A percentile compares a stretch with the other conserved stretches of the same genome.
Evolutionary conservation across 2,113 vertebrate species (phyloP).

Genomic region (Regulus satrapa): DNA sequence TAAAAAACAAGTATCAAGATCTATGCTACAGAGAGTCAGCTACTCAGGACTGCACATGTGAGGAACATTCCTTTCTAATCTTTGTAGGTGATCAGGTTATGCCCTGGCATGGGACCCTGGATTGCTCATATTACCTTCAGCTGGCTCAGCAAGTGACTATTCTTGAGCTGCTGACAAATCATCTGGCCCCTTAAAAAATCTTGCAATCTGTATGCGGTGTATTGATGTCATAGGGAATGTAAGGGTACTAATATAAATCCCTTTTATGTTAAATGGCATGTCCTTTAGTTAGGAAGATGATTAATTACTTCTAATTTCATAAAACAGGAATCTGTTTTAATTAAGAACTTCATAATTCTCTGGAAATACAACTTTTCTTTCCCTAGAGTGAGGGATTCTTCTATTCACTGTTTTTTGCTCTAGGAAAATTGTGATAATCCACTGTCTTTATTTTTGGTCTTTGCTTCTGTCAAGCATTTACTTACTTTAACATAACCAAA

Average conservation of each 20-base stretch:
- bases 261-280: not conserved
- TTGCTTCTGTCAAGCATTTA: not conserved
- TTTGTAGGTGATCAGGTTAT: constrained; percentile 39
- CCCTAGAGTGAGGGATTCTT: not conserved
- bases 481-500: not conserved
- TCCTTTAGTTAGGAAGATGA: not conserved
- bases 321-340: not conserved
- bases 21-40: not conserved
- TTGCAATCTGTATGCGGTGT: not conserved
- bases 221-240: not conserved
- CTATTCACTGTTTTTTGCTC: not conserved
- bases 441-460: not conserved
- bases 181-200: not conserved
- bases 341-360: not conserved
- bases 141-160: constrained; percentile 24
- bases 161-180: not conserved
- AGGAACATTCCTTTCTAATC: constrained; percentile 47
- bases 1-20: not conserved
- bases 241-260: not conserved
- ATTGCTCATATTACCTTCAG: not conserved
- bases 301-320: not conserved
- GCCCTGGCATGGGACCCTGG: not conserved
- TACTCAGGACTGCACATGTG: not conserved
- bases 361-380: not conserved
- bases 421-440: not conserved